Evolutionary conservation across 2,113 vertebrate genomes (phyloP), one percentile per base, ranked within the genome.

Genomic region (Sclerurus mexicanus): DNA sequence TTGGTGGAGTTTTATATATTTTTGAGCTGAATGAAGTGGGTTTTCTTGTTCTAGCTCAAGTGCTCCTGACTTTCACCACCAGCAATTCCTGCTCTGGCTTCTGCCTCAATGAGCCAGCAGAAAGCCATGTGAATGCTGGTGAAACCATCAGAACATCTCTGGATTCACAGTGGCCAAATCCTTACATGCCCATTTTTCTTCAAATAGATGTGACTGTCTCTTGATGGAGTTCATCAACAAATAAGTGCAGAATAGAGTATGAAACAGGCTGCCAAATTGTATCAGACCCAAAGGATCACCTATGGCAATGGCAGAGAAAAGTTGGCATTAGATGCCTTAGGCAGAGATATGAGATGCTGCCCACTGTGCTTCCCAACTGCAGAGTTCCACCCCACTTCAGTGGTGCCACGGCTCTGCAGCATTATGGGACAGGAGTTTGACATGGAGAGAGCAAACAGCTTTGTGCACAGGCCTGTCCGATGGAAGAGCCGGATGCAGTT

Each of bases 281-380:
- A 71, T 30, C 30, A 84, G n/a, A 50, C 3, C 33, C 2, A 4
- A 23, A 14, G 23, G 10, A 58, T 33, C 28, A 23, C 14, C 14
- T 55, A 1, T 25, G 47, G 14, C 64, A 72, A 6, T 44, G 10
- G 20, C 19, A 56, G 69, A 84, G 68, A 42, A 49, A 4, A n/a
- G 21, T 39, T 25, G 44, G 13, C 37, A 31, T 9, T 33, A 23
- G 24, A 5, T 47, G 55, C 23, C 46, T 79, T 12, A 44, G 22
- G 39, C 25, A 86, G 60, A 88, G 58, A 19, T 30, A 50, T 6
- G 22, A 46, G 35, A 21, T 49, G 50, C 44, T 63, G n/a, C 33
- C 30, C 0, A 0, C 39, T 56, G 44, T 60, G 63, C 30, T 59
- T 27, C 20, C 7, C 4, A 7, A 10, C 6, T 18, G 8, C 35